Conservation (phyloP, 2,888 invertebrate species). For the Andrena camellia region DNA sequence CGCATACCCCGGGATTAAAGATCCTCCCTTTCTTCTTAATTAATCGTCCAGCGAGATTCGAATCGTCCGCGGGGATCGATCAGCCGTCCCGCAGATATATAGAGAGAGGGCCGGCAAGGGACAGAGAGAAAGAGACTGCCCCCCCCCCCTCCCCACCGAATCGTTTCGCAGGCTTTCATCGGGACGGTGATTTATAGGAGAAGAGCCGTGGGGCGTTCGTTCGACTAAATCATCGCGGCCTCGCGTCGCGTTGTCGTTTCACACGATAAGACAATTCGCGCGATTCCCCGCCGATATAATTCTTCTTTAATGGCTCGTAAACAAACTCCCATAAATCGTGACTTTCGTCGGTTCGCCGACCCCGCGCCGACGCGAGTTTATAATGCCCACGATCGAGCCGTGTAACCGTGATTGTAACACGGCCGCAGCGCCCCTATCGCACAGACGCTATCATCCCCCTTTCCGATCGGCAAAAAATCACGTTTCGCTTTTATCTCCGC, state of each 20-base stretch:
- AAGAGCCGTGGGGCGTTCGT: conserved; percentile 12
- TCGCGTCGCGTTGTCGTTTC: conserved; percentile 39
- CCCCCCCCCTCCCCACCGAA: no score
- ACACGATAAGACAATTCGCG: conserved; percentile 57
- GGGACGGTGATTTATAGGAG: conserved; percentile 28
- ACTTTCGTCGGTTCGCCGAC: conserved; percentile 35
- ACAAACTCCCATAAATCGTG: conserved; percentile 50
- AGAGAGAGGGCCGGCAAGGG: not conserved
- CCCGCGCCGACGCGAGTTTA: conserved; percentile 32
- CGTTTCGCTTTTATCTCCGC: conserved; percentile 38
- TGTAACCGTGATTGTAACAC: not conserved
- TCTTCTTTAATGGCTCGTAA: conserved; percentile 62
- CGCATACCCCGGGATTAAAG: conserved; percentile 58
- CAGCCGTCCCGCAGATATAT: not conserved
- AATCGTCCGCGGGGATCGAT: conserved; percentile 31
- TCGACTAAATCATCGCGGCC: conserved; percentile 9
- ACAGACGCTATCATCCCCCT: not conserved
- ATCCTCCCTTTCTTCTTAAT: conserved; percentile 54
- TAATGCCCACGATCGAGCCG: conserved; percentile 30
- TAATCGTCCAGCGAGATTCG: conserved; percentile 36
- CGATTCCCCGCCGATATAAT: conserved; percentile 55
- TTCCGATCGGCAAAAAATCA: conserved; percentile 34
- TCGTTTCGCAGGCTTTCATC: conserved; percentile 10
- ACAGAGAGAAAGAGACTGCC: not conserved
- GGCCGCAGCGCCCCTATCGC: not conserved